Percentiles rank a stretch among this genome's conserved stretches.
These are phyloP conservation scores for Eudorcas thomsonii DNA, from an alignment of 2,113 vertebrate species.

Conservation along the genomic window DNA sequence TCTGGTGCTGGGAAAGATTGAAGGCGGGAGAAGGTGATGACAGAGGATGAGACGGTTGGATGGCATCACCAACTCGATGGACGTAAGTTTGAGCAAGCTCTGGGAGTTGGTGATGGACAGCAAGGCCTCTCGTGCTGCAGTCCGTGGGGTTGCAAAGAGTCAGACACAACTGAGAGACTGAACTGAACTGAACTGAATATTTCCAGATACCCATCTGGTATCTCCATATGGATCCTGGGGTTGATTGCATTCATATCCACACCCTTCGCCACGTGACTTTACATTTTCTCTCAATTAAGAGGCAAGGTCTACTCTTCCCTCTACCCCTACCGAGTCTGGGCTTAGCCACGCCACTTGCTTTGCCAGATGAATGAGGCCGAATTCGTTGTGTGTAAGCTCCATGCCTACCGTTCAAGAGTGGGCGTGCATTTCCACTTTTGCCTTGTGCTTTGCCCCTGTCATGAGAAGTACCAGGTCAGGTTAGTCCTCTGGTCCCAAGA, in stretches of 20 bases:
- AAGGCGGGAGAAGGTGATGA: rapidly evolving
- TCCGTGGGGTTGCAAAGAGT: background rate
- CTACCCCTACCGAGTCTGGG: background rate
- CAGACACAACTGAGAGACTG: background rate
- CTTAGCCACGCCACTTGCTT: background rate
- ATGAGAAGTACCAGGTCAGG: background rate
- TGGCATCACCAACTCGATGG: background rate
- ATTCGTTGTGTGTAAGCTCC: background rate
- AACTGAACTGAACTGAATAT: background rate
- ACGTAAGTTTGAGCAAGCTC: background rate
- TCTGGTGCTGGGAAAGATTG: background rate
- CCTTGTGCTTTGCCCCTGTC: background rate
- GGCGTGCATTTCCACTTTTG: background rate
- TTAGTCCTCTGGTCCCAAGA: background rate
- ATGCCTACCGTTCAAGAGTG: background rate
- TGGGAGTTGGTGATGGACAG: background rate
- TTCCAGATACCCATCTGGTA: background rate
- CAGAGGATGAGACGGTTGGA: background rate
- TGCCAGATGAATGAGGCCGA: background rate
- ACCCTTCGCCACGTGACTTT: background rate
- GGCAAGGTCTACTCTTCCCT: background rate
- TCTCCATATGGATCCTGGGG: background rate
- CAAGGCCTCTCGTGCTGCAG: rapidly evolving
- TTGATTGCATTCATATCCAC: background rate
- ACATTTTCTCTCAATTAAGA: background rate